Percentiles rank a stretch among this genome's conserved stretches.
phyloP scores from a whole-genome alignment of 2,888 invertebrate genomes.

The Adineta ricciae region DNA sequence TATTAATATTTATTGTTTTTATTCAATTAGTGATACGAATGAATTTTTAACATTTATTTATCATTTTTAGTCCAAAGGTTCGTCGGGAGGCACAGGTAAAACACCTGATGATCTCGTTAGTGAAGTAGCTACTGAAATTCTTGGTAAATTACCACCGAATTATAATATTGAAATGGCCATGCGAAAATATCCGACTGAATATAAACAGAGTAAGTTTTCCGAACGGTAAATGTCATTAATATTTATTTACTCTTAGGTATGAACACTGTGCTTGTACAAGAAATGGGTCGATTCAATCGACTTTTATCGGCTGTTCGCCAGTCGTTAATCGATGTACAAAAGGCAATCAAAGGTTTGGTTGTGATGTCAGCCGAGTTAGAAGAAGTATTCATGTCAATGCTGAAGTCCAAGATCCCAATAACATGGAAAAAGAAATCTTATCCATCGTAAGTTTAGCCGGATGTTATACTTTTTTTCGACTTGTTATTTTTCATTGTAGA shows the following conservation, averaged over 20 bases:
- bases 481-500: background rate
- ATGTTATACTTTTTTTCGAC: background rate
- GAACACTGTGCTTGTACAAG: constrained; percentile 52
- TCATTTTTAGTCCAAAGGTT: constrained; percentile 42
- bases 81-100: constrained; percentile 51
- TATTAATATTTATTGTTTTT: background rate
- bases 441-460: constrained; percentile 41
- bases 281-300: constrained; percentile 51
- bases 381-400: constrained; percentile 69
- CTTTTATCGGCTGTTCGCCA: constrained; percentile 43
- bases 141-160: constrained; percentile 54
- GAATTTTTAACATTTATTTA: background rate
- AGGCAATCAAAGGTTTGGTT: constrained; percentile 63
- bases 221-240: background rate
- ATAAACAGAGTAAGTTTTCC: constrained; percentile 35
- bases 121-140: constrained; percentile 67
- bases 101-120: constrained; percentile 70
- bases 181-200: constrained; percentile 49
- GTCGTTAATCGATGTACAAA: constrained; percentile 47
- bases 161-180: constrained; percentile 48
- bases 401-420: constrained; percentile 61
- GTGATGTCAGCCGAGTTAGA: constrained; percentile 76
- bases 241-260: constrained; percentile 37
- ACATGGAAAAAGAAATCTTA: constrained; percentile 52
- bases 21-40: background rate